These are phyloP conservation scores for Scarus forsteni DNA, from an alignment of 2,797 vertebrate species.

Conservation along the genomic window DNA sequence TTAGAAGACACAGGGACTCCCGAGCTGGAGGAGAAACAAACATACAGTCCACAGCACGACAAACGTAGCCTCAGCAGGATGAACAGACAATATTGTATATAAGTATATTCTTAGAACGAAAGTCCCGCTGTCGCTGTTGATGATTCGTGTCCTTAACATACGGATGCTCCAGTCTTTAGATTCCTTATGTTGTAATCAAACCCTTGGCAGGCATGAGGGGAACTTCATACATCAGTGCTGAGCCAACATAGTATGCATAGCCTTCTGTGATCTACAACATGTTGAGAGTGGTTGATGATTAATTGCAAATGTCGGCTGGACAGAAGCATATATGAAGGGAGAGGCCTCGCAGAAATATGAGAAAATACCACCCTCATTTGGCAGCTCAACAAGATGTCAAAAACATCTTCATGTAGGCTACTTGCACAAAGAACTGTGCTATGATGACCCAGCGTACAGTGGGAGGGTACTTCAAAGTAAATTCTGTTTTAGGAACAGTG, in stretches of 20 bases:
- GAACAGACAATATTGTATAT: slow-evolving; percentile 44
- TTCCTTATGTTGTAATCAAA: slow-evolving; percentile 62
- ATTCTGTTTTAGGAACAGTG: too few species aligned
- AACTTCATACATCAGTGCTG: slow-evolving; percentile 59
- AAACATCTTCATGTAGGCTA: neutral
- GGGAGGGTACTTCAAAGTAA: too few species aligned
- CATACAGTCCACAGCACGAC: neutral
- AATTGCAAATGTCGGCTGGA: slow-evolving; percentile 16
- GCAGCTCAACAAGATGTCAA: neutral
- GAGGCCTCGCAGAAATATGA: slow-evolving; percentile 33
- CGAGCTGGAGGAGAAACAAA: slow-evolving; percentile 40
- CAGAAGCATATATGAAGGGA: slow-evolving; percentile 22
- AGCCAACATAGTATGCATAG: slow-evolving; percentile 35
- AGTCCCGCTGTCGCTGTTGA: slow-evolving; percentile 47
- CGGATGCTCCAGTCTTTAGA: slow-evolving; percentile 22
- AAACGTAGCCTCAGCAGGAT: slow-evolving; percentile 18
- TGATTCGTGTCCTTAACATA: slow-evolving; percentile 53
- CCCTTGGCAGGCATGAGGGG: slow-evolving; percentile 27
- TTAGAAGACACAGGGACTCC: slow-evolving; percentile 32
- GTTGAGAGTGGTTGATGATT: slow-evolving; percentile 36
- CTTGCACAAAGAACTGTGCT: neutral
- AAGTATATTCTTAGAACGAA: slow-evolving; percentile 60
- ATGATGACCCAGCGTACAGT: too few species aligned
- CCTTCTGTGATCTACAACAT: slow-evolving; percentile 34
- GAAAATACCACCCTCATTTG: slow-evolving; percentile 8